Evolutionary conservation across 2,797 vertebrate genomes (phyloP).

Genomic region (Xenops minutus): DNA sequence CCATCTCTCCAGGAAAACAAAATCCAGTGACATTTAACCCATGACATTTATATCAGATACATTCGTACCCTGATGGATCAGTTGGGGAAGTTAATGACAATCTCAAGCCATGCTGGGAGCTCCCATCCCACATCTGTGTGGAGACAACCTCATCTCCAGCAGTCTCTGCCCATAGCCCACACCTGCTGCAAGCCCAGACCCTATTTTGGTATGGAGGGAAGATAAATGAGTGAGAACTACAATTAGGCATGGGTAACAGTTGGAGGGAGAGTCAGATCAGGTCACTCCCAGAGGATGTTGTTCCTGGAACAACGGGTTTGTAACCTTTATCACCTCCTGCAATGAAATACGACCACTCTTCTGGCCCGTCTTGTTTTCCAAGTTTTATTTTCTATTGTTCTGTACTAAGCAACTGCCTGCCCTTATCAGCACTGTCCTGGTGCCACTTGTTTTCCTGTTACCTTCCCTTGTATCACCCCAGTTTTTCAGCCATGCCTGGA

Average conservation of each 20-base stretch:
- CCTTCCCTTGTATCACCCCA: neutral
- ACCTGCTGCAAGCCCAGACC: neutral
- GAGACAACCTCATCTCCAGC: neutral
- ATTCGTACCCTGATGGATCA: neutral
- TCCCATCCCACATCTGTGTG: neutral
- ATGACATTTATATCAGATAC: neutral
- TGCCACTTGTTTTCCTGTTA: slow-evolving; percentile 18
- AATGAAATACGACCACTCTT: neutral
- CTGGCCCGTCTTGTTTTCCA: neutral
- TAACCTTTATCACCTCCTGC: neutral
- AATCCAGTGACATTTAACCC: neutral
- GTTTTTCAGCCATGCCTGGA: neutral
- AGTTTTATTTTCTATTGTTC: slow-evolving; percentile 47
- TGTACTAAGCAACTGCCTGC: neutral
- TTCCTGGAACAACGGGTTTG: neutral
- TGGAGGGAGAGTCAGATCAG: neutral
- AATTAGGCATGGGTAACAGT: neutral
- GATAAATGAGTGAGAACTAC: neutral
- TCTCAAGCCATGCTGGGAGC: neutral
- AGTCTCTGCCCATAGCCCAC: neutral
- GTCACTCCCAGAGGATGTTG: neutral
- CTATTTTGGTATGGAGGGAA: neutral
- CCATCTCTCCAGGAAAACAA: neutral
- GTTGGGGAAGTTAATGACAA: neutral
- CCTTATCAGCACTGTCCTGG: neutral